Percentiles rank a stretch among this genome's conserved stretches.
phyloP scores from a whole-genome alignment of 2,113 vertebrate genomes.

The Myocastor coypus region DNA sequence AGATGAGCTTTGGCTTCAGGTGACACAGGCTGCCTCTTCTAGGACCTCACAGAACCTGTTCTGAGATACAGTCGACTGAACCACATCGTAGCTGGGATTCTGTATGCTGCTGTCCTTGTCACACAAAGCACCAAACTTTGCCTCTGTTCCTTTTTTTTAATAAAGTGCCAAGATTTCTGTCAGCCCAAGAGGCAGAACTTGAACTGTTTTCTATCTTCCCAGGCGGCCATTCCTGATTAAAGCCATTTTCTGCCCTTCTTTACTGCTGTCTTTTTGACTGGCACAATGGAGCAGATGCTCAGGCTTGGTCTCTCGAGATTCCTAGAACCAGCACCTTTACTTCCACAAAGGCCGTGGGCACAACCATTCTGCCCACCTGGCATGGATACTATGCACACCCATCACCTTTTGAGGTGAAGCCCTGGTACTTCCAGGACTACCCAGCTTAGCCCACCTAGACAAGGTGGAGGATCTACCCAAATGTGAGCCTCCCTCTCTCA shows the following conservation, averaged over 20 bases:
- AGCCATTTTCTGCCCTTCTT: not conserved
- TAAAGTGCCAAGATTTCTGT: not conserved
- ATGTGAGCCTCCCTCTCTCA: not conserved
- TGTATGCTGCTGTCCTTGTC: not conserved
- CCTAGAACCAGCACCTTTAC: not conserved
- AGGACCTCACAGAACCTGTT: no score
- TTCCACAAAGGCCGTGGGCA: not conserved
- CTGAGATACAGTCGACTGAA: not conserved
- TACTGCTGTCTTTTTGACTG: no score
- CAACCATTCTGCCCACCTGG: not conserved
- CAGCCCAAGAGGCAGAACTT: not conserved
- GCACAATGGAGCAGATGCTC: not conserved
- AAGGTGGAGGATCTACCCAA: not conserved
- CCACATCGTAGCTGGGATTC: not conserved
- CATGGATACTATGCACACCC: not conserved
- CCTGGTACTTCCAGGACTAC: not conserved
- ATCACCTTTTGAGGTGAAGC: not conserved
- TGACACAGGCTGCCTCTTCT: not conserved
- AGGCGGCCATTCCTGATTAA: not conserved
- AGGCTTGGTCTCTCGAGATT: not conserved
- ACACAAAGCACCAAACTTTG: not conserved
- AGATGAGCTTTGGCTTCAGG: not conserved
- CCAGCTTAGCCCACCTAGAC: not conserved
- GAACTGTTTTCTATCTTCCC: not conserved
- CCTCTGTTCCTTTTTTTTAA: not conserved